Base-by-base conservation (phyloP, 2,888 invertebrate genomes). In the Sinohyriopsis cumingii region DNA sequence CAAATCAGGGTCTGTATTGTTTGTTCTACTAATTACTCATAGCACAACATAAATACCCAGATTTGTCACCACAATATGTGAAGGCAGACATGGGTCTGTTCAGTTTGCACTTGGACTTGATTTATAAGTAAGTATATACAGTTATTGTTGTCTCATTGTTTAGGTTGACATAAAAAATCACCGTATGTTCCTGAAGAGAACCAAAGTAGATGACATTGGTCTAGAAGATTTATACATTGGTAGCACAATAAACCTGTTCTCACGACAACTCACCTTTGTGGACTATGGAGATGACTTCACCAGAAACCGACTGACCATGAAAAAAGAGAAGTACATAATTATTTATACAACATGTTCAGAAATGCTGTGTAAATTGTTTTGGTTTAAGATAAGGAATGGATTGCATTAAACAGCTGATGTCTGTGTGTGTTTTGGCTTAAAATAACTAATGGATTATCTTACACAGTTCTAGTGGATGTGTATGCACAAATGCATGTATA, bases 261-360 rank as follows among this genome's bases (percentile, higher is more conserved):
- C 89, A 2, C 81, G 91, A 65, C 89, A 90, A 75, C 84, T 91
- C 65, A 89, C 84, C 25, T 82, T 91, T 63, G 83, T 87, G 4
- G 91, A 89, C 73, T 91, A 89, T 79, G 91, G 88, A 5, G 91
- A 91, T 80, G 89, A 88, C 24, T 90, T 84, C 72, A 91, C 91
- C 3, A 79, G 84, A 25, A 81, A 83, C 59, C 84, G 80, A 68
- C 80, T 91, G 12, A 80, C 84, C 53, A 77, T 78, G 22, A 88
- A 88, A 70, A 87, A 88, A 69, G 90, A 91, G 84, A 89, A 86
- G 90, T 90, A 68, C 64, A 75, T 64, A 33, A 55, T 20, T 53
- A 53, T 20, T 63, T 3, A n/a, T 45, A n/a, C 54, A 33, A 33
- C 9, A 33, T 33, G 9, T 33, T 7, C 7, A 33, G 9, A 24